phyloP scores from a whole-genome alignment of 2,113 vertebrate species.

The Cynopterus brachyotis region DNA sequence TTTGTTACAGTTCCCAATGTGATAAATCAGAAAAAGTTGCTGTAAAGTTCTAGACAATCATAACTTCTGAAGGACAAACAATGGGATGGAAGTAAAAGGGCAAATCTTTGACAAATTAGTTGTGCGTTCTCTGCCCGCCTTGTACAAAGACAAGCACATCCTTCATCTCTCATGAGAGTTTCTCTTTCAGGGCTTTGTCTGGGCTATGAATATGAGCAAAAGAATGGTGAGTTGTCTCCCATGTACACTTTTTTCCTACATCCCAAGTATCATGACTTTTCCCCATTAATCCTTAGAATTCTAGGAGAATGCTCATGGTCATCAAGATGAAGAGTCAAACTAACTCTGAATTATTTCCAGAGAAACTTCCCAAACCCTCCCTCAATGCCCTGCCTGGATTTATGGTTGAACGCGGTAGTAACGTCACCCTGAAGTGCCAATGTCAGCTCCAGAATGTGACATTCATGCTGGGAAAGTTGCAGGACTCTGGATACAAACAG shows the following conservation, averaged over 20 bases:
- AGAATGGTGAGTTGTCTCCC: conserved; percentile 29
- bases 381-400: neutral
- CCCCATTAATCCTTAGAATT: neutral
- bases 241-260: neutral
- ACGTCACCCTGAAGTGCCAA: neutral
- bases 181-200: conserved; percentile 62
- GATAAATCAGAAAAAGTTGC: neutral
- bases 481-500: neutral
- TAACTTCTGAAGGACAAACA: neutral
- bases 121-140: neutral
- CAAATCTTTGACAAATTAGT: neutral
- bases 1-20: neutral
- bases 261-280: neutral
- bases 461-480: neutral
- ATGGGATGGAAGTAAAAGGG: neutral
- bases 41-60: neutral
- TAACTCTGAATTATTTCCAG: conserved; percentile 22
- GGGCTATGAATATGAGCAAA: neutral
- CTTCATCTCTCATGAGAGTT: neutral
- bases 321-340: neutral
- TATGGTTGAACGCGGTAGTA: neutral
- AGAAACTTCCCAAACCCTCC: neutral
- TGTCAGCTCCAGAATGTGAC: neutral
- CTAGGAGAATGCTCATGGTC: neutral
- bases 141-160: too few species aligned